Base-by-base conservation (phyloP, 1,140 invertebrate species). In the Cydia pomonella region DNA sequence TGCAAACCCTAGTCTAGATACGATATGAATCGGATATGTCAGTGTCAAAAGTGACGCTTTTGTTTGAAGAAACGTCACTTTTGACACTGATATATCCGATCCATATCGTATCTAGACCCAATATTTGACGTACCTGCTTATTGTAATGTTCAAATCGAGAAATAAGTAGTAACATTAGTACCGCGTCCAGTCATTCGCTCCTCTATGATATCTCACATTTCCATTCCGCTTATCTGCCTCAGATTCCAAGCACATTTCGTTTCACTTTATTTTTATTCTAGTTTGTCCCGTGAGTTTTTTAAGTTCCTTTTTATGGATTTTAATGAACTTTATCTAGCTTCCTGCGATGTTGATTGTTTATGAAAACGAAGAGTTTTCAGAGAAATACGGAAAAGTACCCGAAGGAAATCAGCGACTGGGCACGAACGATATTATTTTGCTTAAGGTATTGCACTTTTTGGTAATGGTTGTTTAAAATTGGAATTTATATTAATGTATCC, bases 211-310 rank as follows among this genome's bases (percentile, higher is more conserved):
- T 79, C 80, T 85, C 84, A 76, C 75, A 76, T 83, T 82, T 80
- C 82, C 75, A 80, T 82, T 84, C 76, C 80, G 81, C 76, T 84
- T 82, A 83, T 84, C 82, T 82, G 76, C 64, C 80, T 86, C 81
- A 80, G 82, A 88, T 88, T 85, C 83, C 77, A 75, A 63, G 84
- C 78, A 79, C 77, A 83, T 83, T 85, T 83, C 77, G 72, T 81
- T 84, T 83, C 82, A 63, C 50, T 82, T 82, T 84, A 82, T 83
- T 85, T 88, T 83, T 79, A 82, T 82, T 80, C 47, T 63, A 76
- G 74, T 75, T 66, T 69, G 50, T 72, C 66, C 62, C 76, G 29
- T 75, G 76, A 75, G 73, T 83, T 79, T 80, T 75, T 76, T 79
- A 76, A 62, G 72, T 78, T 41, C 62, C 73, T 29, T 50, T 16